These are phyloP conservation scores for Cyphomyrmex costatus DNA, from an alignment of 1,140 invertebrate genomes.

Conservation along the genomic window DNA sequence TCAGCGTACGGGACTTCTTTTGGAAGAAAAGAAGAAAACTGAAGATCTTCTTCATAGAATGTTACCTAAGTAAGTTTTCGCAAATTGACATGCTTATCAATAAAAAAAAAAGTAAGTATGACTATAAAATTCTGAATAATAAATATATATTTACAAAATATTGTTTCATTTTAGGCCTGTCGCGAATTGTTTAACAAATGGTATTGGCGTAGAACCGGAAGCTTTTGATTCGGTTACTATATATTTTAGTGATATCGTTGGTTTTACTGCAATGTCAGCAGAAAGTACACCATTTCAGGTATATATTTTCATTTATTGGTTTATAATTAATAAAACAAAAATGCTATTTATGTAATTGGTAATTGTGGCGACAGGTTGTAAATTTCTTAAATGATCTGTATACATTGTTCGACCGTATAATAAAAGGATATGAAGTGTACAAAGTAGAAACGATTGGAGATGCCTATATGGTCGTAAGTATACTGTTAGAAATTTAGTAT, in stretches of 20 bases:
- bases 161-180: conserved; percentile 89
- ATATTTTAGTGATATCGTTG: conserved; percentile 99
- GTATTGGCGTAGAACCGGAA: conserved; percentile 97
- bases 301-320: conserved; percentile 20
- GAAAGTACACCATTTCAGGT: conserved; percentile 96
- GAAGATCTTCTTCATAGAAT: conserved; percentile 97
- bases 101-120: not conserved
- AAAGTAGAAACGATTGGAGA: conserved; percentile 98
- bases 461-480: conserved; percentile 96
- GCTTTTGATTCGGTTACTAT: conserved; percentile 98
- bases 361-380: conserved; percentile 91
- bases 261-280: conserved; percentile 98
- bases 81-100: not conserved
- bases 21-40: conserved; percentile 97
- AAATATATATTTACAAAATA: not conserved
- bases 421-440: conserved; percentile 98
- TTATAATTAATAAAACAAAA: not conserved
- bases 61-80: conserved; percentile 93
- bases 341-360: not conserved
- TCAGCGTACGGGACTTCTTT: conserved; percentile 94
- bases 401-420: conserved; percentile 97
- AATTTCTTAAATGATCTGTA: conserved; percentile 98
- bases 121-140: not conserved
- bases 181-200: conserved; percentile 94
- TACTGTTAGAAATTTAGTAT: too few relatives aligned